Conservation (phyloP, 2,113 vertebrate species). For the Seriola quinqueradiata region DNA sequence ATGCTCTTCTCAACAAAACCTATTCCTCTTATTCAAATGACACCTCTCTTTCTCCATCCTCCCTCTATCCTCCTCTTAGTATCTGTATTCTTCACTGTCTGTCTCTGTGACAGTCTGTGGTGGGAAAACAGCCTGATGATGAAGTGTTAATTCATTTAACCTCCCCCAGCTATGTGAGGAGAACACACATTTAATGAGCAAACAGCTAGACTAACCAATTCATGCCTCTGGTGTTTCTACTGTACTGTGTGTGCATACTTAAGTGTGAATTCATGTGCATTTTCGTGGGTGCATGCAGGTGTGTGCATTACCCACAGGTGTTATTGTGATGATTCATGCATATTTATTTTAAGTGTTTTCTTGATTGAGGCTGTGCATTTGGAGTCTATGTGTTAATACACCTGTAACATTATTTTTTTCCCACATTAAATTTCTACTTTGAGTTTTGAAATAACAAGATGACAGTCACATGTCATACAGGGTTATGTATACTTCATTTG, state of each 20-base stretch:
- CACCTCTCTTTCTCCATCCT: conserved; percentile 25
- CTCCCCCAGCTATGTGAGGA: conserved; percentile 59
- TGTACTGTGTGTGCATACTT: conserved; percentile 4
- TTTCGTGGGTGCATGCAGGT: conserved; percentile 17
- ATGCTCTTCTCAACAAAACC: not conserved
- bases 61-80: conserved; percentile 11
- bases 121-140: conserved; percentile 57
- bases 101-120: conserved; percentile 56
- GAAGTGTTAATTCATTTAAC: conserved; percentile 75
- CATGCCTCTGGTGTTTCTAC: conserved; percentile 45
- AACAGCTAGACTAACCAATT: conserved; percentile 62
- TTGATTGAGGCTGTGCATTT: not conserved
- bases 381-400: not conserved
- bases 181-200: conserved; percentile 72
- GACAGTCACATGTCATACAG: not conserved
- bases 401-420: not conserved
- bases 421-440: too few relatives aligned
- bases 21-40: conserved; percentile 11
- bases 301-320: conserved; percentile 28
- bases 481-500: not conserved
- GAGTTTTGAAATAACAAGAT: not conserved
- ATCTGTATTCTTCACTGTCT: conserved; percentile 10
- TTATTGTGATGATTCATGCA: conserved; percentile 20
- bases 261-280: conserved; percentile 7
- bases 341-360: conserved; percentile 9